Conservation (phyloP, 2,888 invertebrate genomes). For the Andrena chrysosceles region DNA sequence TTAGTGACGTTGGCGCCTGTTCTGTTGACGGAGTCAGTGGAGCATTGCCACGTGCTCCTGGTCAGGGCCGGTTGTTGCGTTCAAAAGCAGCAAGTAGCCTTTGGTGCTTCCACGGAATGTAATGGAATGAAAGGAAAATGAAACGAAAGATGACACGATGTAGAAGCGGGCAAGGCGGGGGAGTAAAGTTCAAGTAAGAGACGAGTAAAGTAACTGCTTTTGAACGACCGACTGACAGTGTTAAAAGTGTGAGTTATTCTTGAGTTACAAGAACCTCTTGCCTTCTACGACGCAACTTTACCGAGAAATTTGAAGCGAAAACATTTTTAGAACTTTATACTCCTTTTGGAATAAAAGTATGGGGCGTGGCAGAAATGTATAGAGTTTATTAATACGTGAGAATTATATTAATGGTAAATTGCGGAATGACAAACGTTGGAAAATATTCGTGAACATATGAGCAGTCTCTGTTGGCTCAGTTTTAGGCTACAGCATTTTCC, state of each 20-base stretch:
- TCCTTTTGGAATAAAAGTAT: not conserved
- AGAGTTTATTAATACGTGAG: not conserved
- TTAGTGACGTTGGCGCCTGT: slow-evolving; percentile 40
- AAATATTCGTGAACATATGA: not conserved
- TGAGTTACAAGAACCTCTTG: slow-evolving; percentile 29
- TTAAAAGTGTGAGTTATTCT: slow-evolving; percentile 25
- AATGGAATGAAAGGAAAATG: slow-evolving; percentile 51
- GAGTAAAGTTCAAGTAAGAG: slow-evolving; percentile 14
- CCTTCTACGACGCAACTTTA: not conserved
- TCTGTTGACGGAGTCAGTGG: slow-evolving; percentile 38
- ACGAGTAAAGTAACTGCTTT: slow-evolving; percentile 41
- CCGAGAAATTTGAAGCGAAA: slow-evolving; percentile 2
- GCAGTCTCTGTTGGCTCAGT: no score
- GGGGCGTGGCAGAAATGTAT: not conserved
- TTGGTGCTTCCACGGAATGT: slow-evolving; percentile 36
- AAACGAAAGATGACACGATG: slow-evolving; percentile 54
- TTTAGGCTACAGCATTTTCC: no score
- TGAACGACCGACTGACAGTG: slow-evolving; percentile 43
- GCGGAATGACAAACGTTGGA: not conserved
- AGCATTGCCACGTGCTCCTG: slow-evolving; percentile 24
- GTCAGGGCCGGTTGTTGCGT: slow-evolving; percentile 18
- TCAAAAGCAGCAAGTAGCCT: slow-evolving; percentile 41
- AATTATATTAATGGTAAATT: not conserved
- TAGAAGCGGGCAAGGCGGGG: slow-evolving; percentile 7
- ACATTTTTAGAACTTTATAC: slow-evolving; percentile 4